Conservation (phyloP, 2,888 invertebrate genomes). For the Heliothis peltigera region DNA sequence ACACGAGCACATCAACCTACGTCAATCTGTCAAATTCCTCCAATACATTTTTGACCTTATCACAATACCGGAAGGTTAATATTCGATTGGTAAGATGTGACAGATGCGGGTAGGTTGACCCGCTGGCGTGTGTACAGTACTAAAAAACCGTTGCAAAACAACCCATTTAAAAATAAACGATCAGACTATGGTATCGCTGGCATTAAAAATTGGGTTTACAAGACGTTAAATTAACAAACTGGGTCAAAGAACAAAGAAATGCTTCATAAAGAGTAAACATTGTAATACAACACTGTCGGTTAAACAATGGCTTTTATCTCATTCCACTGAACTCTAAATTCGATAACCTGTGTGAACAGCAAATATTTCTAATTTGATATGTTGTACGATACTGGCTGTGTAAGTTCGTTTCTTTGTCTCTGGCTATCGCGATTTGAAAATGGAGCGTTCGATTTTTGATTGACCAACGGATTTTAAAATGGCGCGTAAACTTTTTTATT, state of each 20-base stretch:
- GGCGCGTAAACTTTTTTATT: constrained; percentile 15
- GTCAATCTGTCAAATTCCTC: no score
- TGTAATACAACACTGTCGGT: constrained; percentile 72
- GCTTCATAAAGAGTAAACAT: constrained; percentile 67
- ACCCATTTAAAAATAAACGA: constrained; percentile 7
- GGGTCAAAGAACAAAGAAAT: constrained; percentile 77
- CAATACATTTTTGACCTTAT: no score
- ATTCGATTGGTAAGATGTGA: no score
- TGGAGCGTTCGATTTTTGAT: constrained; percentile 44
- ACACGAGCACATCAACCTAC: no score
- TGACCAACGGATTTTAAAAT: constrained; percentile 37
- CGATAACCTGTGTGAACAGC: constrained; percentile 85
- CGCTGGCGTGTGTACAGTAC: not conserved
- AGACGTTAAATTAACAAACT: constrained; percentile 68
- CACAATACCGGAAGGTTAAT: no score
- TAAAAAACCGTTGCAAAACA: constrained; percentile 5
- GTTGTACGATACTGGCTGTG: constrained; percentile 61
- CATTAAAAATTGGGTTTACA: constrained; percentile 54
- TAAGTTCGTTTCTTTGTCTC: constrained; percentile 61
- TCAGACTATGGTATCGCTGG: constrained; percentile 20
- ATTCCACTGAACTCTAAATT: constrained; percentile 82
- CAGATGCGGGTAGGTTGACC: no score
- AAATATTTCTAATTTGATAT: constrained; percentile 76
- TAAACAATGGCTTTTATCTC: constrained; percentile 83
- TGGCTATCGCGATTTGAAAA: constrained; percentile 60